Conservation (phyloP, 2,113 vertebrate species). For the Mastomys natalensis region DNA sequence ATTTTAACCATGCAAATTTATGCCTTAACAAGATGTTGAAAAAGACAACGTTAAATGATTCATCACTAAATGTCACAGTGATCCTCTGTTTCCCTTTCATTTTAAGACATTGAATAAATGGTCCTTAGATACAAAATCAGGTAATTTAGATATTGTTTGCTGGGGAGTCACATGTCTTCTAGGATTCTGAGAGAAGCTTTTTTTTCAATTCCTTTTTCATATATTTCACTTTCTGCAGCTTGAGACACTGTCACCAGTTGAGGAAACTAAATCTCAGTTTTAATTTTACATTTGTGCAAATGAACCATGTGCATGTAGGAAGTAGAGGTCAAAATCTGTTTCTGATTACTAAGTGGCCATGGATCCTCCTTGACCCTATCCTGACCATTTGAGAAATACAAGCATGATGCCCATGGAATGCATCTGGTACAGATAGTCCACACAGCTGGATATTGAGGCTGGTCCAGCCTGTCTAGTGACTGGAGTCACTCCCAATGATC, state of each 20-base stretch:
- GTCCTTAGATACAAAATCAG: background rate
- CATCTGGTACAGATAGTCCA: slow-evolving; percentile 84
- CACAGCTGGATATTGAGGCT: background rate
- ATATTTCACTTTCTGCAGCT: background rate
- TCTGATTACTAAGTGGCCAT: slow-evolving; percentile 94
- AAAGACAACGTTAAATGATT: slow-evolving; percentile 28
- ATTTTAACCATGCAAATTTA: background rate
- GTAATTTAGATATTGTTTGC: background rate
- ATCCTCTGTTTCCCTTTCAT: background rate
- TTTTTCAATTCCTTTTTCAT: background rate
- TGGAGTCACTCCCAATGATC: slow-evolving; percentile 78
- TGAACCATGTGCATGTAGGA: background rate
- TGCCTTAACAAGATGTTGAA: slow-evolving; percentile 16
- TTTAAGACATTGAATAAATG: background rate
- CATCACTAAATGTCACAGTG: background rate
- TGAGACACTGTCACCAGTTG: background rate
- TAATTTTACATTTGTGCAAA: background rate
- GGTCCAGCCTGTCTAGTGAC: background rate
- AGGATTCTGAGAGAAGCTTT: too few species aligned
- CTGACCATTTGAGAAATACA: slow-evolving; percentile 94
- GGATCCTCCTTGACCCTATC: slow-evolving; percentile 94
- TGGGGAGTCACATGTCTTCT: too few species aligned
- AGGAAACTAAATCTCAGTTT: background rate
- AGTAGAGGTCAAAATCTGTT: background rate
- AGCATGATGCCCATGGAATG: slow-evolving; percentile 93